Evolutionary conservation across 53 echinoderm and acorn worm genomes (phyloP).

Genomic region (Echinarachnius parma): DNA sequence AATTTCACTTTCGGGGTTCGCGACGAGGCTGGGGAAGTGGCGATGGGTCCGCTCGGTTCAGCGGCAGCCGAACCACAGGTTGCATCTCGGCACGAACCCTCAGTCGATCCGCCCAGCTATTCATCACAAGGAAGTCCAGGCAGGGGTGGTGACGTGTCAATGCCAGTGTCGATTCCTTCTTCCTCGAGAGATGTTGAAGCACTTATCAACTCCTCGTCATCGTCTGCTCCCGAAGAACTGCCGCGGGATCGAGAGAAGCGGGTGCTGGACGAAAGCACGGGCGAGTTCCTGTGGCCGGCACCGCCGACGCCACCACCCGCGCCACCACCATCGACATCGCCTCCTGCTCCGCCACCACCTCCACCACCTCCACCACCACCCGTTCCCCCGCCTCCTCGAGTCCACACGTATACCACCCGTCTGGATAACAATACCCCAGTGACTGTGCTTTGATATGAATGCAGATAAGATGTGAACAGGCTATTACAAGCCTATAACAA

Average conservation of each 20-base stretch:
- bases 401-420: no score
- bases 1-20: slow-evolving; percentile 30
- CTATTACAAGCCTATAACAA: no score
- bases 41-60: slow-evolving; percentile 18
- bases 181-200: not conserved
- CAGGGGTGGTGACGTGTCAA: slow-evolving; percentile 1
- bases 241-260: not conserved
- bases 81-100: slow-evolving; percentile 22
- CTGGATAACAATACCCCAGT: not conserved
- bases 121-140: slow-evolving; percentile 35
- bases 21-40: slow-evolving; percentile 22
- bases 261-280: slow-evolving; percentile 33
- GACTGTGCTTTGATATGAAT: not conserved
- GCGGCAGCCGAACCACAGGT: not conserved
- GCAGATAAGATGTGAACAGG: no score
- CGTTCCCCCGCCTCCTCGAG: no score
- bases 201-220: not conserved
- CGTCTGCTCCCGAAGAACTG: not conserved
- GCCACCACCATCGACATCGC: slow-evolving; percentile 14
- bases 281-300: slow-evolving; percentile 27
- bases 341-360: not conserved
- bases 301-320: slow-evolving; percentile 23
- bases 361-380: not conserved
- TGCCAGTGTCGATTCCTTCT: not conserved
- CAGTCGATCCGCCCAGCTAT: no score